Base-by-base conservation (phyloP, 1,140 invertebrate genomes). In the Hycleus cichorii region DNA sequence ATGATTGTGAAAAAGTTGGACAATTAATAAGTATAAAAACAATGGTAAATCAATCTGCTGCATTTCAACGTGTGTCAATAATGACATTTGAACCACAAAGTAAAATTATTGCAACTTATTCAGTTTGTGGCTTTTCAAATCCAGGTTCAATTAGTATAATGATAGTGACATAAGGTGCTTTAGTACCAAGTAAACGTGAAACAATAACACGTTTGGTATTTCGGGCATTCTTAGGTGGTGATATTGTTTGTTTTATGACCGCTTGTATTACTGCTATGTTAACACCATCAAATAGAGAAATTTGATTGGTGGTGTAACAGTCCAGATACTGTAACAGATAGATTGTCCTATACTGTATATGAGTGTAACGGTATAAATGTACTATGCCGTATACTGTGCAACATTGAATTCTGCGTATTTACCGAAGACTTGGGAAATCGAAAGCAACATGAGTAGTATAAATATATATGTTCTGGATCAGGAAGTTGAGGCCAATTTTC, bases 81-180 rank as follows among this genome's bases (percentile, higher is more conserved):
- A 67, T 68, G 64, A 38, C 7, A 52, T 40, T 60, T 9, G 25
- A 60, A 27, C 9, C n/a, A 9, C 57, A 55, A 53, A 47, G 39
- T 49, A 81, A 88, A 65, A 83, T 86, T 2, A 91, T 98, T 32
- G 88, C 93, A 0, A 98, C 95, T 0, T 98, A 89, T 71, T 91
- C 95, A 0, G 81, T 98, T 7, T 98, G 95, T 72, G 94, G 95
- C 0, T 99, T 98, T 76, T 87, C 94, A 0, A 98, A 98, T 80
- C 87, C 95, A 2, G 82, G 85, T 0, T 91, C 93, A 0, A 82
- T 97, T 26, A 94, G 93, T 3, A 93, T 96, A 43, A 83, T 92
- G 71, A 81, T 98, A 5, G 93, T 91, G 0, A 81, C 82, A 0
- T 72, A 98, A n/a, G 77, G 82, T 0, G 81, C 86, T 2, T 79